A percentile compares a stretch with the other conserved stretches of the same genome.
Conservation (phyloP, 2,113 vertebrate genomes). For the Romanogobio albipinnatus region DNA sequence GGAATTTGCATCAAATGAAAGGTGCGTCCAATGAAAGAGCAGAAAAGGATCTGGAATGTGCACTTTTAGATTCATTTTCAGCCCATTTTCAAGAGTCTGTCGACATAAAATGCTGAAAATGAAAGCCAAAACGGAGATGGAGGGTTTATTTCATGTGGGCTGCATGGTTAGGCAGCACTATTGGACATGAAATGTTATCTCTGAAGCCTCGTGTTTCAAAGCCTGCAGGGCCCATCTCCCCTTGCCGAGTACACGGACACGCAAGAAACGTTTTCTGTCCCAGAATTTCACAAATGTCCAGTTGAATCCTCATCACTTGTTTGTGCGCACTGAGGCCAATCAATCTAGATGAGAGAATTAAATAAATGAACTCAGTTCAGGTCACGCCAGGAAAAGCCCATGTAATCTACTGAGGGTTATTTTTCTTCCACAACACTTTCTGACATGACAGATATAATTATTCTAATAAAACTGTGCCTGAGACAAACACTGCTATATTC, state of each 20-base stretch:
- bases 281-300: constrained; percentile 51
- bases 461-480: constrained; percentile 65
- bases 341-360: constrained; percentile 44
- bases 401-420: constrained; percentile 54
- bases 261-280: constrained; percentile 49
- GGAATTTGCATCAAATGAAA: background rate
- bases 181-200: constrained; percentile 59
- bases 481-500: constrained; percentile 65
- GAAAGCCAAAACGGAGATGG: constrained; percentile 39
- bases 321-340: constrained; percentile 47
- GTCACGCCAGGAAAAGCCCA: constrained; percentile 51
- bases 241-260: constrained; percentile 50
- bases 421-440: constrained; percentile 41
- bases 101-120: constrained; percentile 38
- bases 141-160: constrained; percentile 52
- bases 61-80: constrained; percentile 31
- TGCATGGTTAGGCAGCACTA: constrained; percentile 38
- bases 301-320: constrained; percentile 51
- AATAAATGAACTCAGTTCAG: constrained; percentile 53
- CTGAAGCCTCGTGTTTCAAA: constrained; percentile 52
- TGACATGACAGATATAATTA: constrained; percentile 68
- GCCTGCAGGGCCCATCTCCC: constrained; percentile 54
- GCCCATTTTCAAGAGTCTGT: constrained; percentile 36
- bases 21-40: background rate
- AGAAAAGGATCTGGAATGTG: background rate